Conservation (phyloP, 2,113 vertebrate genomes). For the Sylvilagus bachmani region DNA sequence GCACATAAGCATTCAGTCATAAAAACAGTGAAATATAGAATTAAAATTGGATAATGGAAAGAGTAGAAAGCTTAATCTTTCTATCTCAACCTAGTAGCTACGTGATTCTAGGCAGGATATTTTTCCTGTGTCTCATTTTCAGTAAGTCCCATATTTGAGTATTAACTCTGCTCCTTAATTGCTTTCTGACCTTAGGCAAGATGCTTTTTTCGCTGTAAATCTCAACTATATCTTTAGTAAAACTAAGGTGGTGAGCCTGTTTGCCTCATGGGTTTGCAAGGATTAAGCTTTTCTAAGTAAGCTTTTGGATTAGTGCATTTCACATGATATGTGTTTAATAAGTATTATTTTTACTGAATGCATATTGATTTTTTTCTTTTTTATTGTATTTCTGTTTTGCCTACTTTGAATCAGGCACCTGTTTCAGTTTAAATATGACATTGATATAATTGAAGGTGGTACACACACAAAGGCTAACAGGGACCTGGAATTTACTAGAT, state of each 20-base stretch:
- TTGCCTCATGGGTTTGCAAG: background rate
- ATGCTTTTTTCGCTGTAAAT: background rate
- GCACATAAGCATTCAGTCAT: background rate
- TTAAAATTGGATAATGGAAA: background rate
- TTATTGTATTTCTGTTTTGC: background rate
- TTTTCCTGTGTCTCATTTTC: background rate
- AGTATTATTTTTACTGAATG: background rate
- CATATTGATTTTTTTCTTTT: background rate
- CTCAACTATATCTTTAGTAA: background rate
- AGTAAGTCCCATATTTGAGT: background rate
- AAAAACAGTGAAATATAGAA: background rate
- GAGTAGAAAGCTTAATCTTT: background rate
- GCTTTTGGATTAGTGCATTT: background rate
- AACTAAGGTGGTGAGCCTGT: background rate
- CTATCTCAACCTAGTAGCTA: background rate
- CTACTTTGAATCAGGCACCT: background rate
- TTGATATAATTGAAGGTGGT: background rate
- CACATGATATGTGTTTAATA: background rate
- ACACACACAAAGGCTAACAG: background rate
- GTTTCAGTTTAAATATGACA: background rate
- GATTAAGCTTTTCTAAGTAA: background rate
- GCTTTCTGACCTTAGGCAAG: background rate
- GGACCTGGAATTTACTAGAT: background rate
- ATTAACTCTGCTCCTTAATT: background rate
- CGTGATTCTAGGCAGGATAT: background rate